Base-by-base conservation (phyloP, 2,113 vertebrate genomes). In the Edolisoma coerulescens region DNA sequence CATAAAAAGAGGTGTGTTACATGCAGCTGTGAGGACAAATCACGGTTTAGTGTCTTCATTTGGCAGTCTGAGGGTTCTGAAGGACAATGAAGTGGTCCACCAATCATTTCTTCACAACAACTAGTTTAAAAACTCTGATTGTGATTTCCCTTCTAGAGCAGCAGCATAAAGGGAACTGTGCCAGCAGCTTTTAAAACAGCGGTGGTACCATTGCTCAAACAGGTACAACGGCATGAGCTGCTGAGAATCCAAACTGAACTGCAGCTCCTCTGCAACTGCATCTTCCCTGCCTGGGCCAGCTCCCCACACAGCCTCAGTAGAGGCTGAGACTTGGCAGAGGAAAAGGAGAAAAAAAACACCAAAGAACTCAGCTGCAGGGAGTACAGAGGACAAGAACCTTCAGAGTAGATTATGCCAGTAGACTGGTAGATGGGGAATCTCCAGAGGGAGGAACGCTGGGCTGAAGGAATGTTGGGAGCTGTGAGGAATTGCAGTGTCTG, bases 1-100 rank as follows among this genome's bases (percentile, higher is more conserved):
- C 10, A 15, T 26, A 47, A 70, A 54, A 61, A 87, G 69, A 88
- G 37, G 42, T 50, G 96, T 97, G 97, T 97, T 98, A 97, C 39
- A 97, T 90, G 76, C 27, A 57, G 35, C 32, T 75, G 24, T 56
- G 45, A 73, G 28, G 23, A 71, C 32, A 37, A 87, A 68, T 70
- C n/a, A 28, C 44, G 41, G 27, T 26, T 17, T 21, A 23, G 20
- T 14, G 5, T 65, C 35, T 59, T 86, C 14, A 8, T 70, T 41
- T 74, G 50, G 23, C 53, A 88, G 28, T 41, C 28, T 37, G 61
- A 65, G 49, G 5, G 32, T 60, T 24, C 53, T 65, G 85, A 44
- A 53, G 45, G 45, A 69, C 23, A 76, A 41, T 10, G 10, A 80
- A 57, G 14, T 12, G 30, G 19, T 44, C 52, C 11, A 26, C 30